Conservation (phyloP, 37 sponge, comb jelly and placozoan genomes). For the Beroe ovata region DNA sequence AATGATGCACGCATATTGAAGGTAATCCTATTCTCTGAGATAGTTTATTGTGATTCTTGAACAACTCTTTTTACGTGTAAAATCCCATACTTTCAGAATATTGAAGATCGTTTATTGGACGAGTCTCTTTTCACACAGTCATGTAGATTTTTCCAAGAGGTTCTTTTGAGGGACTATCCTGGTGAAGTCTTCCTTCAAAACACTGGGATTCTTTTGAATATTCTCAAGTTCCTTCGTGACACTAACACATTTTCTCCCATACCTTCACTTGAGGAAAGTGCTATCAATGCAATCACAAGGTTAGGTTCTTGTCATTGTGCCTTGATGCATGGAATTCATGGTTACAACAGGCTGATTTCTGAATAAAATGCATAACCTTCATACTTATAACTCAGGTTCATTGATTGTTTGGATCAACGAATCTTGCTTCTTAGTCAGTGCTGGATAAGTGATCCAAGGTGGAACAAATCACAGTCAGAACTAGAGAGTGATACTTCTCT, state of each 20-base stretch:
- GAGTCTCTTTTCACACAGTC: conserved; percentile 38
- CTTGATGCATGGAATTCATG: too few relatives aligned
- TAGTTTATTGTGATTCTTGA: too few relatives aligned
- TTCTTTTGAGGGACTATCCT: conserved; percentile 31
- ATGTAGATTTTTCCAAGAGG: conserved; percentile 37
- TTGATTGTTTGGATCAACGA: neutral
- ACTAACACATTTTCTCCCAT: conserved; percentile 12
- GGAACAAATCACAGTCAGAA: conserved; percentile 30
- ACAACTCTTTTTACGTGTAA: too few relatives aligned
- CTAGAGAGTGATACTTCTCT: neutral
- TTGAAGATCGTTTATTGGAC: conserved; percentile 35
- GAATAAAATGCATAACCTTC: too few relatives aligned
- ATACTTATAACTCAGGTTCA: neutral
- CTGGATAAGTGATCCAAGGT: conserved; percentile 58
- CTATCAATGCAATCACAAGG: conserved; percentile 16
- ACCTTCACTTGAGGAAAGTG: neutral
- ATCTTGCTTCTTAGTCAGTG: neutral
- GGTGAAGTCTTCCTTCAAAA: conserved; percentile 35
- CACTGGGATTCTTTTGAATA: neutral
- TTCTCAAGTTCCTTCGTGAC: neutral
- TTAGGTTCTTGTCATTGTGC: too few relatives aligned
- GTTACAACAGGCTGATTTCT: neutral
- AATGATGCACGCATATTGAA: conserved; percentile 31
- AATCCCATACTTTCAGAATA: conserved; percentile 16
- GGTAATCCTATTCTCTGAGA: too few relatives aligned